Evolutionary conservation across 2,888 invertebrate species (phyloP).

Genomic region (Orchesellides sinensis): DNA sequence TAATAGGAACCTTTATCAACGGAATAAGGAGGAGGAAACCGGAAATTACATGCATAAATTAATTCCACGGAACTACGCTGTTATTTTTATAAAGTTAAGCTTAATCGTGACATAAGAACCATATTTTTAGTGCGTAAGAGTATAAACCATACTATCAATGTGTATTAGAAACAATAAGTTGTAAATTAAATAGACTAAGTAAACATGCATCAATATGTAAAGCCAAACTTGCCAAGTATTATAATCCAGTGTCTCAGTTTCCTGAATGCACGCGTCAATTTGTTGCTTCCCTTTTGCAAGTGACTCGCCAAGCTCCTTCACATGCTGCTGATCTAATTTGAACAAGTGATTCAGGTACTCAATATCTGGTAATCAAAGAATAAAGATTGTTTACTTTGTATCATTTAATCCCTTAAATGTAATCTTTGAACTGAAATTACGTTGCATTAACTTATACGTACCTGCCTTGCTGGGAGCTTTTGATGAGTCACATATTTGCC

Average conservation of each 20-base stretch:
- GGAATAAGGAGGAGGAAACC: no score
- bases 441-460: neutral
- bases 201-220: neutral
- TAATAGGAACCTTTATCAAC: no score
- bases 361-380: neutral
- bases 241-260: neutral
- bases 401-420: neutral
- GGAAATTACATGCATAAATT: no score
- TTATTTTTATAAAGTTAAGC: no score
- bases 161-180: neutral
- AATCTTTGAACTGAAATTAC: neutral
- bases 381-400: neutral
- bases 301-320: neutral
- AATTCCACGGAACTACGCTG: no score
- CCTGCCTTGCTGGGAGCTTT: neutral
- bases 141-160: neutral
- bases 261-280: no score
- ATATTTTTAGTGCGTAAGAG: neutral
- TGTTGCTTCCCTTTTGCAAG: neutral
- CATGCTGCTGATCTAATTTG: neutral
- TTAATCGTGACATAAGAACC: no score
- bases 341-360: conserved; percentile 5
- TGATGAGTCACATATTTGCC: neutral
- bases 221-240: neutral
- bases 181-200: no score